These are phyloP conservation scores for Plusia festucae DNA, from an alignment of 2,888 invertebrate genomes.

Conservation along the genomic window DNA sequence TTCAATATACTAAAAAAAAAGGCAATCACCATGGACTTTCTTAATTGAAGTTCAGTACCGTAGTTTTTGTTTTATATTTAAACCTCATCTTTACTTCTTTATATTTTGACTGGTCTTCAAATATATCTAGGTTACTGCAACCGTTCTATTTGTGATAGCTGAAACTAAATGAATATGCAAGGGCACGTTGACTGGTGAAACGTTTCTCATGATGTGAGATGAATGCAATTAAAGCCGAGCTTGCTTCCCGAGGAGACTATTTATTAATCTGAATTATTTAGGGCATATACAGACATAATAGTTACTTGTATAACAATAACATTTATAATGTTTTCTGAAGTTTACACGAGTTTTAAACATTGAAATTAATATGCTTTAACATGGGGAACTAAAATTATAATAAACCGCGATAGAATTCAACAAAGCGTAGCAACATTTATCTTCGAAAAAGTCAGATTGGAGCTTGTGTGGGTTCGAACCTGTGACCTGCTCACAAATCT, in stretches of 20 bases:
- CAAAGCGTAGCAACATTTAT: too few relatives aligned
- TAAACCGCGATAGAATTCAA: too few relatives aligned
- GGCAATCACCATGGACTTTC: too few relatives aligned
- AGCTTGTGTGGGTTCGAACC: too few relatives aligned
- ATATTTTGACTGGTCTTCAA: neutral
- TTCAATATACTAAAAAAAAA: too few relatives aligned
- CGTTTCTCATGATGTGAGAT: constrained; percentile 4
- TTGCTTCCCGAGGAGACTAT: neutral
- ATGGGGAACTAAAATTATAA: too few relatives aligned
- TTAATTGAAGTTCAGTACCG: too few relatives aligned
- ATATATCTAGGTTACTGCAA: neutral
- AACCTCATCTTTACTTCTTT: neutral
- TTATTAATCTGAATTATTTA: neutral
- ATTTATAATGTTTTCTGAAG: too few relatives aligned
- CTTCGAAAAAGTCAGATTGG: too few relatives aligned
- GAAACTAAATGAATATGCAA: constrained; percentile 4
- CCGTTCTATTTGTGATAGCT: constrained; percentile 3
- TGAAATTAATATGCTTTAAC: too few relatives aligned
- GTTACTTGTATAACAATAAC: neutral
- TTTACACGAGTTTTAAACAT: too few relatives aligned
- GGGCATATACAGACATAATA: neutral
- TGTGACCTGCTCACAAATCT: too few relatives aligned
- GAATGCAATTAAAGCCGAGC: neutral
- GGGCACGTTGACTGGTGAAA: constrained; percentile 4
- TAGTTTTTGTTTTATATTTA: neutral